Base-by-base conservation (phyloP, 2,113 vertebrate genomes). In the Tenebrosternarchus preto region DNA sequence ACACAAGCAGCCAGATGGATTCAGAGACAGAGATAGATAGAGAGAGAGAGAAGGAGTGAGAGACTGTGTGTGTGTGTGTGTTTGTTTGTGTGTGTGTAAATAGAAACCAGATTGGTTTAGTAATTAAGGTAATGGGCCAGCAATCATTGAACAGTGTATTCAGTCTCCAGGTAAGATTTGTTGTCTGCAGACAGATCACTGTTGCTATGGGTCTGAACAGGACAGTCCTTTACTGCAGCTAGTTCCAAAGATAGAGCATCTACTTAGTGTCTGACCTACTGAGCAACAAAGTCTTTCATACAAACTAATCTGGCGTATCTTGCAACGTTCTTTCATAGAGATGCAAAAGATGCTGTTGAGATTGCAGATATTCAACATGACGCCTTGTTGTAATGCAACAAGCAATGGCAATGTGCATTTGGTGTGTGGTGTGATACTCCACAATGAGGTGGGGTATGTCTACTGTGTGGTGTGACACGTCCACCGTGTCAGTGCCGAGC, bases 81-180 rank as follows among this genome's bases (percentile, higher is more conserved):
- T n/a, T n/a, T n/a, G n/a, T n/a, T n/a, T n/a, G n/a, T n/a, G 24
- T 29, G 39, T 46, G 36, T 27, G 75, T 63, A 61, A 53, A 27
- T 63, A 57, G 15, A 73, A 74, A 61, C 29, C 70, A 73, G 70
- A 80, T 80, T 80, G 60, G 78, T 80, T 73, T 73, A 67, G 78
- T 22, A 61, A 80, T 80, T 74, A 74, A 73, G 60, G 60, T 73
- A 73, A 74, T 80, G 70, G 70, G 46, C 78, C 78, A 67, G 60
- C 57, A 63, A 64, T 80, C 70, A 66, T 64, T 80, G 43, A 73
- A 68, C 43, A 27, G 39, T 20, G 50, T 80, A 60, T 67, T 74
- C 70, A 56, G 36, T 73, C 70, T 70, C 78, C 70, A 57, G 61
- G 60, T 67, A 70, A 80, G 63, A 33, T 80, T 20, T 80, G 70